Conservation (phyloP, 2,113 vertebrate species). For the Apaloderma vittatum region DNA sequence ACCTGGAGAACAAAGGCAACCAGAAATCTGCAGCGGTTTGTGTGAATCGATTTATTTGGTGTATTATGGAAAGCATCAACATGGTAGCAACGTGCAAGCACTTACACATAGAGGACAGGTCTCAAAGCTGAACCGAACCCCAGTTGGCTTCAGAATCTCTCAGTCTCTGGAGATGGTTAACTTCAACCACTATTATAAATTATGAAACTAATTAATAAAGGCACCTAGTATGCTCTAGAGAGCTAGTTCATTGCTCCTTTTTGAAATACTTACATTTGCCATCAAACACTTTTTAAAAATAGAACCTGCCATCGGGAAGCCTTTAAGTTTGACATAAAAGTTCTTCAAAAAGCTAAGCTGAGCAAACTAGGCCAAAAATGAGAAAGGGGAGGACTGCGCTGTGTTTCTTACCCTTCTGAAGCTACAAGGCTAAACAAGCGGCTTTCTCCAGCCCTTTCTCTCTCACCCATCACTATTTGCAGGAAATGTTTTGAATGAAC, state of each 20-base stretch:
- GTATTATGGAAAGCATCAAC: neutral
- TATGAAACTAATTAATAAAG: neutral
- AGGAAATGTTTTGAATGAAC: neutral
- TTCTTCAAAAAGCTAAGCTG: neutral
- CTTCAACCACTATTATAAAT: neutral
- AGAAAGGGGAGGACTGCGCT: neutral
- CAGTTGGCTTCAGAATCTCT: neutral
- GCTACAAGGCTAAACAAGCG: neutral
- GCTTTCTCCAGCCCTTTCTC: neutral
- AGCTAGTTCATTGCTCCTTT: neutral
- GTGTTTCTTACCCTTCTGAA: neutral
- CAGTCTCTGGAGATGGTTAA: neutral
- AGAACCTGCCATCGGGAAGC: conserved; percentile 7
- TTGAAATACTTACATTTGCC: neutral
- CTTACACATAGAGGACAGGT: rapidly evolving
- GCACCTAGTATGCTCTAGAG: neutral
- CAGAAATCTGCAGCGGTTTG: neutral
- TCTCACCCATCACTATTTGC: neutral
- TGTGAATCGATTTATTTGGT: rapidly evolving
- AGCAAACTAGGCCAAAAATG: neutral
- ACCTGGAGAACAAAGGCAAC: neutral
- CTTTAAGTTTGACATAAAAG: conserved; percentile 12
- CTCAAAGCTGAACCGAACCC: neutral
- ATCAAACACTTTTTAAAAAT: neutral
- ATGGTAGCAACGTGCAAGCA: neutral